Evolutionary conservation across 2,888 invertebrate genomes (phyloP).

Genomic region (Aleiodes testaceus): DNA sequence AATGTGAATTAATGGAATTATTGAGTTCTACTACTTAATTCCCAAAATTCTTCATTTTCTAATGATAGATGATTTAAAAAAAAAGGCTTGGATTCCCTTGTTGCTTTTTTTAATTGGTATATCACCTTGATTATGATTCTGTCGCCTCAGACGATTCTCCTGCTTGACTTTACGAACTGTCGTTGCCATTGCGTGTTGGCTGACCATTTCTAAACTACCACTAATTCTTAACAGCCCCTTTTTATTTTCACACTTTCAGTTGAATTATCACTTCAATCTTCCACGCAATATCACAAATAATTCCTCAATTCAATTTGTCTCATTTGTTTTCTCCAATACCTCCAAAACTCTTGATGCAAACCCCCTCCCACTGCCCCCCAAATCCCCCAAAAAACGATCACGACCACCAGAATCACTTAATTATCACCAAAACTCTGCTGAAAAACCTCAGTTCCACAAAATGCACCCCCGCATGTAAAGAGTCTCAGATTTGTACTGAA

Average conservation of each 20-base stretch:
- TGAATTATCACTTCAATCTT: not conserved
- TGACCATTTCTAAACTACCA: conserved; percentile 64
- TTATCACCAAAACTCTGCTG: not conserved
- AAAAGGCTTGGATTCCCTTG: too few species aligned
- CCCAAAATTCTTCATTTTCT: too few species aligned
- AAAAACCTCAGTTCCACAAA: conserved; percentile 34
- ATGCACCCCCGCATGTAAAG: conserved; percentile 40
- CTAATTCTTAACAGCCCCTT: conserved; percentile 11
- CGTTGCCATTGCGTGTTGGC: conserved; percentile 80
- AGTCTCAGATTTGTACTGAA: conserved; percentile 63
- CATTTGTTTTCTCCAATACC: too few species aligned
- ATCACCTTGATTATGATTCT: conserved; percentile 65
- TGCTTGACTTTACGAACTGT: conserved; percentile 84
- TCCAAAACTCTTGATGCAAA: too few species aligned
- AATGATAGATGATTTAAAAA: too few species aligned
- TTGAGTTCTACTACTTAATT: too few species aligned
- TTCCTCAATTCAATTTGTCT: too few species aligned
- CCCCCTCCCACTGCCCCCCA: too few species aligned
- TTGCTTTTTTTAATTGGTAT: not conserved
- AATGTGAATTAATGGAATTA: too few species aligned
- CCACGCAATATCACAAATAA: too few species aligned
- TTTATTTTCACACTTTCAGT: conserved; percentile 3
- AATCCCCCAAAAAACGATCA: too few species aligned
- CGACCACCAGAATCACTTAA: not conserved
- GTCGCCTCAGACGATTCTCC: conserved; percentile 75